Evolutionary conservation across 2,113 vertebrate species (phyloP).

Genomic region (Stomatorhinus ivindoensis): DNA sequence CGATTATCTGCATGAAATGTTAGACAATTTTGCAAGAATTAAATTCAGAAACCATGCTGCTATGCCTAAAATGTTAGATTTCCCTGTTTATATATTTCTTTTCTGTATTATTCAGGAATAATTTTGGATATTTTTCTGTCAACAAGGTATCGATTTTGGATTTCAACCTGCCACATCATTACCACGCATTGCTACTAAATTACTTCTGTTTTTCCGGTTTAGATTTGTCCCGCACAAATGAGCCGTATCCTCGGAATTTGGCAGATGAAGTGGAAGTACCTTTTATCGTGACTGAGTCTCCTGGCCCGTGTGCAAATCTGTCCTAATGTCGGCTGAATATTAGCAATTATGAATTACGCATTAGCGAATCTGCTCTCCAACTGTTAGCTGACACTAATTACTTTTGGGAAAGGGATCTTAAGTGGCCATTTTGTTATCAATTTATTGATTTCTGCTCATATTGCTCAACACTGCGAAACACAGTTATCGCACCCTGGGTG

Average conservation of each 20-base stretch:
- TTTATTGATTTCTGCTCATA: slow-evolving; percentile 9
- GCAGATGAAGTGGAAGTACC: neutral
- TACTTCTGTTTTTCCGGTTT: slow-evolving; percentile 23
- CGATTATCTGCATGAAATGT: neutral
- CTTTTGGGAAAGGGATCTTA: neutral
- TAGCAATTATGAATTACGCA: neutral
- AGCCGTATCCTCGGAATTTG: neutral
- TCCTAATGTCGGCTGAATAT: neutral
- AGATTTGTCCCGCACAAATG: neutral
- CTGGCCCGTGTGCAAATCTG: neutral
- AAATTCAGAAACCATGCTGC: neutral
- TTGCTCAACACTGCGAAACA: slow-evolving; percentile 47
- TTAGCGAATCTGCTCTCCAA: neutral
- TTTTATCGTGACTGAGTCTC: neutral
- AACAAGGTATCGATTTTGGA: slow-evolving; percentile 1
- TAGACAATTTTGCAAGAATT: neutral
- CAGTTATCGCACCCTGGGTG: slow-evolving; percentile 35
- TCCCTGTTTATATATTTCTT: neutral
- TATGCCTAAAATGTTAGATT: neutral
- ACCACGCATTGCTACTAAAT: slow-evolving; percentile 8
- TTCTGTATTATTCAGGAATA: neutral
- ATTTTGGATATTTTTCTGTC: neutral
- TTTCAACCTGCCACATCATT: slow-evolving; percentile 32
- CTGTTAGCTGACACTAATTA: slow-evolving; percentile 7
- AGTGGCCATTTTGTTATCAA: neutral